phyloP scores from a whole-genome alignment of 1,140 invertebrate species.

The Penaeus vannamei region DNA sequence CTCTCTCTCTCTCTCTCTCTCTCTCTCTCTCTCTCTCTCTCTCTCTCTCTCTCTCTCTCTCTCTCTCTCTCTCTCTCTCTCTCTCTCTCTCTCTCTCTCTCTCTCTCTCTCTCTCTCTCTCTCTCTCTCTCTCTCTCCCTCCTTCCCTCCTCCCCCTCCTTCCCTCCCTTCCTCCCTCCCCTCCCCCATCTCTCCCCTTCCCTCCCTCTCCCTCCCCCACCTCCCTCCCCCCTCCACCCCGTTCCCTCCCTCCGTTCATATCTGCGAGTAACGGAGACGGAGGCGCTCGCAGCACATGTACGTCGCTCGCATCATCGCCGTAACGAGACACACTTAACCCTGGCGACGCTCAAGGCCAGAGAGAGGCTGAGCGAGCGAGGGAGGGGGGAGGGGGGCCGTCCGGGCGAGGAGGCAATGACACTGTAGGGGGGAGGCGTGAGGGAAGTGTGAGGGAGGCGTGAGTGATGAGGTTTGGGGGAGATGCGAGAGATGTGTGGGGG shows the following conservation, averaged over 20 bases:
- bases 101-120: not conserved
- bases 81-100: not conserved
- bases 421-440: not conserved
- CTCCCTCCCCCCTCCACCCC: too few species aligned
- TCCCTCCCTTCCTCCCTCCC: not conserved
- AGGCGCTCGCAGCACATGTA: too few species aligned
- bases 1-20: not conserved
- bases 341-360: not conserved
- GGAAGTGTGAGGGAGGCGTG: not conserved
- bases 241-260: too few species aligned
- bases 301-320: too few species aligned
- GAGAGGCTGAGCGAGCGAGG: not conserved
- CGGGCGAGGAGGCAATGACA: not conserved
- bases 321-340: too few species aligned
- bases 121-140: not conserved
- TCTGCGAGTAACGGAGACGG: too few species aligned
- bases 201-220: not conserved
- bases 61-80: not conserved
- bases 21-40: not conserved
- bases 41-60: conserved; percentile 22
- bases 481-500: not conserved
- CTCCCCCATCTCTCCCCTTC: not conserved
- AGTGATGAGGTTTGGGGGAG: not conserved
- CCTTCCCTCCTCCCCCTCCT: not conserved
- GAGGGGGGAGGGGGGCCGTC: not conserved